Evolutionary conservation across 2,888 invertebrate genomes (phyloP).

Genomic region (Megamerina dolium): DNA sequence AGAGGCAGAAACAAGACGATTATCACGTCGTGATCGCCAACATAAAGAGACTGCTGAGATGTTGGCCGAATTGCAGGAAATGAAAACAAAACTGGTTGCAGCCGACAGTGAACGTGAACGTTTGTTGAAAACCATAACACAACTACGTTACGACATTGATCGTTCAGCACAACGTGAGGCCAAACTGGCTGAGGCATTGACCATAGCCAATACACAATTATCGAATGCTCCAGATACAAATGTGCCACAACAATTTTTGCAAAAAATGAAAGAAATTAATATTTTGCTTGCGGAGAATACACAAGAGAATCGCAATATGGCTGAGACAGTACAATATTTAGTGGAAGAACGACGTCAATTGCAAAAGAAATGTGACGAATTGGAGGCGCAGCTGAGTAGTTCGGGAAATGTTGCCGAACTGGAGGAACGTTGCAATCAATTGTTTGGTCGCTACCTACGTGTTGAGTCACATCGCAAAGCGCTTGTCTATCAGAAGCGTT

Average conservation of each 20-base stretch:
- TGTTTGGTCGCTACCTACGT: slow-evolving; percentile 65
- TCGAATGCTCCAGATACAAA: slow-evolving; percentile 32
- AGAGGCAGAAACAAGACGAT: slow-evolving; percentile 44
- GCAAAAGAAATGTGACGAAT: slow-evolving; percentile 50
- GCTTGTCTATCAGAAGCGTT: slow-evolving; percentile 84
- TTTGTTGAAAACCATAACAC: slow-evolving; percentile 35
- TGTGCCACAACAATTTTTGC: slow-evolving; percentile 46
- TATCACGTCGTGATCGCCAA: slow-evolving; percentile 40
- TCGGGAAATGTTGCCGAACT: slow-evolving; percentile 38
- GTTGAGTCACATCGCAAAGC: slow-evolving; percentile 83
- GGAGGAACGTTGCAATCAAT: slow-evolving; percentile 53
- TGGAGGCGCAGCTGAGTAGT: slow-evolving; percentile 36
- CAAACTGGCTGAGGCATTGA: slow-evolving; percentile 43
- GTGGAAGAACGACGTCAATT: slow-evolving; percentile 51
- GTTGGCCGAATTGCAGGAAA: slow-evolving; percentile 41
- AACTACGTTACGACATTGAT: slow-evolving; percentile 43
- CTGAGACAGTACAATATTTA: slow-evolving; percentile 48
- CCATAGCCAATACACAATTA: slow-evolving; percentile 31
- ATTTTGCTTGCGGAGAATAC: slow-evolving; percentile 50
- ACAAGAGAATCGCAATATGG: slow-evolving; percentile 53
- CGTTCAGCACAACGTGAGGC: slow-evolving; percentile 44
- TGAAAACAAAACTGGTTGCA: slow-evolving; percentile 31
- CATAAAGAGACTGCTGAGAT: slow-evolving; percentile 41
- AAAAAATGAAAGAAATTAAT: slow-evolving; percentile 53
- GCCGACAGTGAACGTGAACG: slow-evolving; percentile 36